Evolutionary conservation across 2,888 invertebrate species (phyloP).

Genomic region (Drosophila paranaensis): DNA sequence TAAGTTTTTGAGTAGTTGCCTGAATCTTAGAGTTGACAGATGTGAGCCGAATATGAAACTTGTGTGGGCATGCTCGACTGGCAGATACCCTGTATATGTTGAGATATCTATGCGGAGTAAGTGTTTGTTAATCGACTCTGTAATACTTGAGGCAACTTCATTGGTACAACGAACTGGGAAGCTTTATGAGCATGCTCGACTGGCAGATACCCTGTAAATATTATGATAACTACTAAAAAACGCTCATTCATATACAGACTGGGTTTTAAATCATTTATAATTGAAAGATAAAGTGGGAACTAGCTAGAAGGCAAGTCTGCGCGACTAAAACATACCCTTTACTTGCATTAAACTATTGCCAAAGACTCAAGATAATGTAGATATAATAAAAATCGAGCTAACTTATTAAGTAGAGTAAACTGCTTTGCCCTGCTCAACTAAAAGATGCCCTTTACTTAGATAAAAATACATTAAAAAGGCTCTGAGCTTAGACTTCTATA

Average conservation of each 20-base stretch:
- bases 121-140: too few relatives aligned
- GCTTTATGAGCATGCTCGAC: too few relatives aligned
- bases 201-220: background rate
- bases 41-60: too few relatives aligned
- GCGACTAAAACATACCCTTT: background rate
- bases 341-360: background rate
- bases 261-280: background rate
- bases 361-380: too few relatives aligned
- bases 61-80: background rate
- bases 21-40: too few relatives aligned
- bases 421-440: background rate
- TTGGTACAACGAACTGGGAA: too few relatives aligned
- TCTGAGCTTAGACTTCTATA: too few relatives aligned
- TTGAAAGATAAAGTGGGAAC: fast-evolving
- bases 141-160: too few relatives aligned
- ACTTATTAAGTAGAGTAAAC: background rate
- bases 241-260: background rate
- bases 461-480: too few relatives aligned
- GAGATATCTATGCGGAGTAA: background rate
- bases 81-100: background rate
- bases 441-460: background rate
- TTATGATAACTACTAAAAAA: too few relatives aligned
- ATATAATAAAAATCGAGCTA: background rate
- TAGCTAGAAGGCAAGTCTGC: background rate
- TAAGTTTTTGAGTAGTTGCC: fast-evolving